Base-by-base conservation (phyloP, 2,113 vertebrate species). In the Eurypyga helias region DNA sequence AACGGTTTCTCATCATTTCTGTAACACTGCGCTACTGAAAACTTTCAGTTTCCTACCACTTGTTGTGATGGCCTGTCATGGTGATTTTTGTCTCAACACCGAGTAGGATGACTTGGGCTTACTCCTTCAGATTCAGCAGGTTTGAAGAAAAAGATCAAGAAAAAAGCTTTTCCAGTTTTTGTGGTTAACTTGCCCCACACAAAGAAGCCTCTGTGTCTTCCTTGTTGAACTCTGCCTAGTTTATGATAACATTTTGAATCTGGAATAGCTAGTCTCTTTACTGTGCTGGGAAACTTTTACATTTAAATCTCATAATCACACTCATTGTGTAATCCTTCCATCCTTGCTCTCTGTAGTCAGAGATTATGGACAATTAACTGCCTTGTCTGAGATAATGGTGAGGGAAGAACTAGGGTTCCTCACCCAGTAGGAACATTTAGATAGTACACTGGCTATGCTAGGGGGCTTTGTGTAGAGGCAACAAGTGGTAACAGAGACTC, bases 381-480 rank as follows among this genome's bases (percentile, higher is more conserved):
- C 31, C 6, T 62, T 82, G n/a, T 61, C 57, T 36, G 85, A 69
- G 54, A 19, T 45, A 65, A 41, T 2, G 9, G 26, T 10, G 34
- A 80, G 26, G 52, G 38, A 60, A 64, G 52, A 51, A 19, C 36
- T 41, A 9, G 4, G 1, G 13, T 65, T 77, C 45, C 49, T 80
- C 15, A 33, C 11, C 1, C 4, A 46, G 38, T 12, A 29, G 71
- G 14, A 77, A 4, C n/a, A 7, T 58, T 36, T 26, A 16, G 31
- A 6, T 77, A 41, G 24, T 21, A 5, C 0, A 1, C 10, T 5
- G 0, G 2, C 45, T 41, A 0, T 1, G 0, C 33, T 33, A 36
- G 43, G 18, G 19, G 70, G 34, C 18, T 5, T 24, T 24, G 5
- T 26, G 29, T 52, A 29, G 73, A 36, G 80, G 54, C 64, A 61